phyloP scores from a whole-genome alignment of 2,797 vertebrate species.

The Phrynocephalus vlangalii region DNA sequence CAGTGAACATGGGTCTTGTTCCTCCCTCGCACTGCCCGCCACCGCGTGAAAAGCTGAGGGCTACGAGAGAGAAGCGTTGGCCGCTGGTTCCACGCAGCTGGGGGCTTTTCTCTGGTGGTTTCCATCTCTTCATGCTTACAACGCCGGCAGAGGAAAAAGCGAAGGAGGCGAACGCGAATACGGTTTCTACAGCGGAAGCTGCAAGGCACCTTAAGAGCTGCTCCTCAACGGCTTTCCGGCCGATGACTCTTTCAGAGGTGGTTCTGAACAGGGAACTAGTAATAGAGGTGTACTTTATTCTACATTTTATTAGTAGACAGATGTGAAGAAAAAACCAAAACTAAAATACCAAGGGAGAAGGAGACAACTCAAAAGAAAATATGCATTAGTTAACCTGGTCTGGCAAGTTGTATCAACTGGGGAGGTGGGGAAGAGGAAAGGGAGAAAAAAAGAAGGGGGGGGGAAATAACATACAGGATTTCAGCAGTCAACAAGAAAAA shows the following conservation, averaged over 20 bases:
- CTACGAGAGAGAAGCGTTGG: neutral
- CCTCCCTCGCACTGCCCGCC: too few species aligned
- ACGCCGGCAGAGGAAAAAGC: neutral
- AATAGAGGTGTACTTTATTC: constrained; percentile 72
- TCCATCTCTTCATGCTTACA: too few species aligned
- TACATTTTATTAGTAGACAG: constrained; percentile 86
- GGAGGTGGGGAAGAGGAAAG: neutral
- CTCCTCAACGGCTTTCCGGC: neutral
- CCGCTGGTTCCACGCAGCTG: too few species aligned
- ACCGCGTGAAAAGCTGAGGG: too few species aligned
- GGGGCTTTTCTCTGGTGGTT: neutral
- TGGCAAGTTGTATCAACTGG: constrained; percentile 76
- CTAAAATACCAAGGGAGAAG: constrained; percentile 76
- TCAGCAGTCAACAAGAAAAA: constrained; percentile 78
- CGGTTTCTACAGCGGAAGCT: neutral
- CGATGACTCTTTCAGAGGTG: neutral
- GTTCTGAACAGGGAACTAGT: constrained; percentile 59
- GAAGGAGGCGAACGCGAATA: neutral
- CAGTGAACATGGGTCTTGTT: neutral
- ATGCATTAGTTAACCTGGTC: constrained; percentile 76
- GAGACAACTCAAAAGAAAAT: constrained; percentile 83
- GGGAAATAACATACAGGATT: constrained; percentile 56
- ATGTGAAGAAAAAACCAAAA: constrained; percentile 83
- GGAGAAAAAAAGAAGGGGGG: neutral
- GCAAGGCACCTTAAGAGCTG: neutral